Evolutionary conservation across 1,140 invertebrate species (phyloP).

Genomic region (Aricia agestis): DNA sequence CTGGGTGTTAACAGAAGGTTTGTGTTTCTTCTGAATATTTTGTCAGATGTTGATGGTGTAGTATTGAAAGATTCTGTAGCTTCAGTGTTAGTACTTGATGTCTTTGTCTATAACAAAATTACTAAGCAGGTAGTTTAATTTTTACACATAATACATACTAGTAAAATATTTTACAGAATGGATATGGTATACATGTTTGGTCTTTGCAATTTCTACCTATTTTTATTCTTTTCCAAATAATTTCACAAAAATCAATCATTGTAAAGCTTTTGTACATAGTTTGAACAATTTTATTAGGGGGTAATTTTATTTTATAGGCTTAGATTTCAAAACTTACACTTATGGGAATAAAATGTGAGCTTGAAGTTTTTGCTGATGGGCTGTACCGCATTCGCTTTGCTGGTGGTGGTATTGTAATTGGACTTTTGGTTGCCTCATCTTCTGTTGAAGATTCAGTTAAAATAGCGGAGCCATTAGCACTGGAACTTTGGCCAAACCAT

Average conservation of each 20-base stretch:
- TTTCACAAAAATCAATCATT: no score
- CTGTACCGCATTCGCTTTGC: conserved; percentile 59
- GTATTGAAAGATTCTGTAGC: conserved; percentile 31
- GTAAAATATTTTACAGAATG: no score
- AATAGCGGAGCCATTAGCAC: conserved; percentile 45
- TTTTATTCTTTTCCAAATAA: no score
- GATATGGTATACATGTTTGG: no score
- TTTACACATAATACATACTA: no score
- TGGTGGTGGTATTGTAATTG: conserved; percentile 57
- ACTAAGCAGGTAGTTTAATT: background rate
- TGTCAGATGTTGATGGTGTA: conserved; percentile 30
- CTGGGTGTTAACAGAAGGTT: conserved; percentile 34
- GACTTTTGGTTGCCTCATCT: conserved; percentile 58
- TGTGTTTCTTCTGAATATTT: conserved; percentile 35
- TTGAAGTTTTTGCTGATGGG: conserved; percentile 29
- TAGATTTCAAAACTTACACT: conserved; percentile 35
- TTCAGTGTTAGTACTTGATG: conserved; percentile 40
- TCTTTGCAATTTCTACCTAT: no score
- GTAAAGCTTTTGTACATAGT: no score
- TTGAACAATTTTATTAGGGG: no score
- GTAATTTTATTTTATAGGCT: no score
- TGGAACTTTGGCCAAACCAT: conserved; percentile 64
- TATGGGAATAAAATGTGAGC: conserved; percentile 28
- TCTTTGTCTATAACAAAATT: conserved; percentile 44
- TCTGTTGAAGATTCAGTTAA: conserved; percentile 59